phyloP scores from a whole-genome alignment of 1,140 invertebrate genomes.

The Diabrotica virgifera region DNA sequence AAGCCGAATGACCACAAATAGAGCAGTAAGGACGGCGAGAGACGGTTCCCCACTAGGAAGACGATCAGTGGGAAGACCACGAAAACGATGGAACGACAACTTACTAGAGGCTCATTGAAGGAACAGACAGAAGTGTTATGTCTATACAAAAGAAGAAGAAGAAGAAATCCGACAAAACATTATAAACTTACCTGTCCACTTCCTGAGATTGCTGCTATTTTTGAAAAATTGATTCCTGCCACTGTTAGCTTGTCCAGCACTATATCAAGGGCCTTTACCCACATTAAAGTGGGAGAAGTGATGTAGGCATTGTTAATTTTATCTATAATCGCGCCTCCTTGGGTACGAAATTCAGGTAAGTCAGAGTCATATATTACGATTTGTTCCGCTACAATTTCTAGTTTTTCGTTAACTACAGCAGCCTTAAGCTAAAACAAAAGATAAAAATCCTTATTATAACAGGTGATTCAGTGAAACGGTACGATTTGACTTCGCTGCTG shows the following conservation, averaged over 20 bases:
- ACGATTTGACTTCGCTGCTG: no score
- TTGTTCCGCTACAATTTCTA: constrained; percentile 73
- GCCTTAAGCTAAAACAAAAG: constrained; percentile 74
- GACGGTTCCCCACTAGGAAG: no score
- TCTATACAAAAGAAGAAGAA: no score
- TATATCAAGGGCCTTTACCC: constrained; percentile 93
- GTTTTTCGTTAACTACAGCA: constrained; percentile 72
- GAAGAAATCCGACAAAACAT: neutral
- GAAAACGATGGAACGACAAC: no score
- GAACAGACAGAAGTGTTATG: no score
- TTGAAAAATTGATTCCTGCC: constrained; percentile 77
- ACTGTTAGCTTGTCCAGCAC: constrained; percentile 80
- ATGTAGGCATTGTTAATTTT: constrained; percentile 59
- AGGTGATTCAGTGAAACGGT: no score
- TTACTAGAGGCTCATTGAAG: no score
- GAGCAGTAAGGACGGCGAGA: no score
- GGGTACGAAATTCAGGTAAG: constrained; percentile 84
- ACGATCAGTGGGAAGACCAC: no score
- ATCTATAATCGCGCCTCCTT: constrained; percentile 73
- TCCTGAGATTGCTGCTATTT: constrained; percentile 81
- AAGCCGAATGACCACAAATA: no score
- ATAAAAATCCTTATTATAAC: no score
- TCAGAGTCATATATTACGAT: constrained; percentile 87
- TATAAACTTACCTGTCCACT: constrained; percentile 72
- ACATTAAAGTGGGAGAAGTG: constrained; percentile 83